Evolutionary conservation across 1,140 invertebrate genomes (phyloP).

Genomic region (Nephotettix cincticeps): DNA sequence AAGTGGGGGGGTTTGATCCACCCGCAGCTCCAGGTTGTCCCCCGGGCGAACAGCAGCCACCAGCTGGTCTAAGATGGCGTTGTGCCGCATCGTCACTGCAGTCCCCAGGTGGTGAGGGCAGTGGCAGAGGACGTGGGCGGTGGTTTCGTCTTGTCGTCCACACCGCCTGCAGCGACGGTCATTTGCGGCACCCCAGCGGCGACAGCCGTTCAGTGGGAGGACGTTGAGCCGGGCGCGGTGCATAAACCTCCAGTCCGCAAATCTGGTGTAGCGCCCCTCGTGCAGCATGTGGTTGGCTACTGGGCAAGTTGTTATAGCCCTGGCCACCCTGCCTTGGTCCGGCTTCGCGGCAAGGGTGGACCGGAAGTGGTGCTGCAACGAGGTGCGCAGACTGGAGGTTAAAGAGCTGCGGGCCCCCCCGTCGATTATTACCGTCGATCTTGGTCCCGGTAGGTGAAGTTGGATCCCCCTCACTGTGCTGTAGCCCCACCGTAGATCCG

Average conservation of each 20-base stretch:
- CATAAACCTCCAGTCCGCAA: conserved; percentile 35
- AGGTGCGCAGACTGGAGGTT: neutral
- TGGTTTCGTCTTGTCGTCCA: neutral
- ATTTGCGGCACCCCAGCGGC: neutral
- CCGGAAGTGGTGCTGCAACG: neutral
- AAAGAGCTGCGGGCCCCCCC: neutral
- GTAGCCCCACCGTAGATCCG: neutral
- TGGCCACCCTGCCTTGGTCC: conserved; percentile 1
- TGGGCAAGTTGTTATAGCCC: neutral
- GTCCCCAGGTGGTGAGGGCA: neutral
- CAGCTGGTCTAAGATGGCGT: neutral
- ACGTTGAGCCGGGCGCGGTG: conserved; percentile 36
- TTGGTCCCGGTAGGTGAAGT: neutral
- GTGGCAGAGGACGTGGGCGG: neutral
- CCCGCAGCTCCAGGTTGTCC: neutral
- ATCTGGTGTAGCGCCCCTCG: neutral
- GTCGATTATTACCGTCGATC: neutral
- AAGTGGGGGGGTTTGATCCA: neutral
- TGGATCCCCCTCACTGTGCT: neutral
- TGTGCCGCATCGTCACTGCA: too few relatives aligned
- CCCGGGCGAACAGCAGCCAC: neutral
- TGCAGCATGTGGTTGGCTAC: neutral
- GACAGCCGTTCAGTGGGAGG: neutral
- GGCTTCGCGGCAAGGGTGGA: neutral
- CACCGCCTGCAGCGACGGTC: neutral